Conservation (phyloP, 2,113 vertebrate species). For the Misgurnus anguillicaudatus region DNA sequence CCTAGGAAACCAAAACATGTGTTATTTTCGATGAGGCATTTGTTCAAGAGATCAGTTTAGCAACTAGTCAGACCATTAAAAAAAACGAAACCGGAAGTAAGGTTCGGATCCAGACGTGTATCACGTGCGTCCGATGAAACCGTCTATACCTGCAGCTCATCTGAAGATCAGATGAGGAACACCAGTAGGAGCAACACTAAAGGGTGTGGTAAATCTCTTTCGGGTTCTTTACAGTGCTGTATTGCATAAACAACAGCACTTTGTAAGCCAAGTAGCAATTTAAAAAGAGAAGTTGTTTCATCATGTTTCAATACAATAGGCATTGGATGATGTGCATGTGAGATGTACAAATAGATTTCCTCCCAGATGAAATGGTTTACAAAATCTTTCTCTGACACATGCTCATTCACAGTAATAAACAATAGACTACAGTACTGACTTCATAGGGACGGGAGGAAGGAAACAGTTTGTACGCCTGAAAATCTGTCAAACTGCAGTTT, state of each 20-base stretch:
- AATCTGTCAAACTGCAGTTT: background rate
- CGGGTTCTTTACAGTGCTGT: background rate
- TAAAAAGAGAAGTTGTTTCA: constrained; percentile 15
- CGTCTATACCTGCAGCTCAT: background rate
- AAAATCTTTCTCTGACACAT: constrained; percentile 10
- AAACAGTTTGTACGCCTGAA: background rate
- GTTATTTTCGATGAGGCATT: too few relatives aligned
- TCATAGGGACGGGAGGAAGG: background rate
- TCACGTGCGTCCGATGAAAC: too few relatives aligned
- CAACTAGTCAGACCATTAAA: too few relatives aligned
- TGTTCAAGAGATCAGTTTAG: too few relatives aligned
- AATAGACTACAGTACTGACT: background rate
- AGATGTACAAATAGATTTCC: background rate
- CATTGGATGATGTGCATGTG: background rate
- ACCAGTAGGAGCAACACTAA: background rate
- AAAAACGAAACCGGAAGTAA: too few relatives aligned
- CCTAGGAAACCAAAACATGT: too few relatives aligned
- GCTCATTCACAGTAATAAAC: constrained; percentile 5
- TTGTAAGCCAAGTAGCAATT: background rate
- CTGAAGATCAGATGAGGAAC: background rate
- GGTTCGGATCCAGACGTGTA: too few relatives aligned
- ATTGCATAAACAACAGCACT: background rate
- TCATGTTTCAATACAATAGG: background rate
- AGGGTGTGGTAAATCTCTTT: background rate
- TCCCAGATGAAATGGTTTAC: background rate